Evolutionary conservation across 2,113 vertebrate genomes (phyloP), one percentile per base, ranked within the genome.

Genomic region (Paramisgurnus dabryanus): DNA sequence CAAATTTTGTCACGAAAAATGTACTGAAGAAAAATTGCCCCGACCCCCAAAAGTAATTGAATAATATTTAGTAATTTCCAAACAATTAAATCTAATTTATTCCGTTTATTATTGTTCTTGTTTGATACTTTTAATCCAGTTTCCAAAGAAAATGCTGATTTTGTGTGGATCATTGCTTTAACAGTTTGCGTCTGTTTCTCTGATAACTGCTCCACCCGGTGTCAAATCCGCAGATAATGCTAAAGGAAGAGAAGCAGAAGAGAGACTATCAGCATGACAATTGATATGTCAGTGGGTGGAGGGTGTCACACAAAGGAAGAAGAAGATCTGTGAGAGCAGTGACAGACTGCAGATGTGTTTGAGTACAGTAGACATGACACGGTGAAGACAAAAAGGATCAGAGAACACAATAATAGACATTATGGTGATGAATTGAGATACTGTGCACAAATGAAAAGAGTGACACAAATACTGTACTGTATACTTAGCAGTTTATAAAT

Each of bases 241-340:
- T 1, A 34, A 63, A 50, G 45, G 40, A 53, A 57, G n/a, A 34
- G 74, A 64, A 76, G 66, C 45, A 1, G 69, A 49, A 69, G 27
- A 45, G 76, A 17, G 65, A 66, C 22, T 34, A 57, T 41, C 68
- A 49, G 57, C 76, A 68, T 79, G 76, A 79, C 65, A 69, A 66
- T 64, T 65, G 69, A 74, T 70, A 65, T 79, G 80, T 22, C 75
- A 79, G 55, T 75, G 65, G 79, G 17, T 79, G 76, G 57, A 81
- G 50, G n/a, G 27, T 61, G 55, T 80, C 55, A 34, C 40, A 67
- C 60, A 77, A 34, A 53, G 34, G 53, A 53, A 69, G 60, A 47
- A 55, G 45, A 72, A 45, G 65, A 70, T 70, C 55, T 75, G 41
- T 70, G 17, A 72, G 78, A 10, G 50, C 64, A 67, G 17, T 11